Base-by-base conservation (phyloP, 2,888 invertebrate species). In the Crocallis elinguaria region DNA sequence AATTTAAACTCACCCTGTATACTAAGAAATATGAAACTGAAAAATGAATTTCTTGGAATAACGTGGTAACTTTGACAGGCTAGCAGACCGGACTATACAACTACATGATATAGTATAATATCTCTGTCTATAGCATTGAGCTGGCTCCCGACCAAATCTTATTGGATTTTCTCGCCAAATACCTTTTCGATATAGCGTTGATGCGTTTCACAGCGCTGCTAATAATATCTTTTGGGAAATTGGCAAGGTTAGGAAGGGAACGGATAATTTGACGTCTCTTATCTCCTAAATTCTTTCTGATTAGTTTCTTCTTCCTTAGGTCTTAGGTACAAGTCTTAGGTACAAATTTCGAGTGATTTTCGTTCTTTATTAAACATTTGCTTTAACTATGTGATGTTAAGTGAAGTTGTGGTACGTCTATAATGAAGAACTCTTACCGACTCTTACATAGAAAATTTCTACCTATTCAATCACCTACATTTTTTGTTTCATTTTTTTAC, bases 111-210 rank as follows among this genome's bases (percentile, higher is more conserved):
- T 37, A 37, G n/a, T n/a, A n/a, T n/a, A n/a, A 25, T 25, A 29
- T 23, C 43, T 16, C 33, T 44, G 33, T 41, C 35, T 52, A 43
- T 29, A 43, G 32, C 17, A 32, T 27, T 13, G 33, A 23, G 19
- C 27, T 54, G 53, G 53, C 53, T 21, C 29, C 33, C 37, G 33
- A 54, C 53, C 53, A 54, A 54, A 49, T 49, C 42, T 48, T 54
- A 54, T 49, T 54, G 38, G 53, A 43, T 43, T 46, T 29, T 33
- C 33, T 25, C 38, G 53, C 53, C 53, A 54, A 54, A 54, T 49
- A 54, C 42, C 43, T 54, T 49, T 54, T 33, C 48, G 36, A 53
- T 54, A 49, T 38, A 54, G 32, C 42, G 30, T 43, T 42, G 53
- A 54, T 43, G 53, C 48, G 43, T 49, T 43, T 27, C 37, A 35